These are phyloP conservation scores for Clarias gariepinus DNA, from an alignment of 2,113 vertebrate species.

Conservation along the genomic window DNA sequence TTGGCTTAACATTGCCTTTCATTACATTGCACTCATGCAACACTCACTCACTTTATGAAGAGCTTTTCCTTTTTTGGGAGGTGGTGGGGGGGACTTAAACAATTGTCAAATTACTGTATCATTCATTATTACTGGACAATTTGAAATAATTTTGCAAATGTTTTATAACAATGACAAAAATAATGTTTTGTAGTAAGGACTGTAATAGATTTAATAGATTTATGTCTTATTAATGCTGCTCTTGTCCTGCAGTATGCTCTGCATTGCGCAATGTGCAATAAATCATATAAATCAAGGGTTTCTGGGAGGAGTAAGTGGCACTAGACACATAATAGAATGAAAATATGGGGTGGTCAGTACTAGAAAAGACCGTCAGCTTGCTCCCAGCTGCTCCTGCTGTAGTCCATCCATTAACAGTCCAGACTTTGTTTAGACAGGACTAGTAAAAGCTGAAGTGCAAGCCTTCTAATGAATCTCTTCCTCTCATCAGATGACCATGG, in stretches of 20 bases:
- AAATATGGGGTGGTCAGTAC: slow-evolving; percentile 4
- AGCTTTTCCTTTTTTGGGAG: slow-evolving; percentile 24
- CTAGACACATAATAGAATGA: neutral
- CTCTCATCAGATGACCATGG: slow-evolving; percentile 48
- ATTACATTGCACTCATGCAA: slow-evolving; percentile 53
- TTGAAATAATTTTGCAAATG: neutral
- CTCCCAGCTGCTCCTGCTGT: slow-evolving; percentile 39
- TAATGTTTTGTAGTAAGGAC: neutral
- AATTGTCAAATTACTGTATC: neutral
- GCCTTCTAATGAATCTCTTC: slow-evolving; percentile 54
- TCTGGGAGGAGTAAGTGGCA: neutral
- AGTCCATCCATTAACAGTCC: slow-evolving; percentile 35
- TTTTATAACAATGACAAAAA: neutral
- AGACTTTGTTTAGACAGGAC: slow-evolving; percentile 40
- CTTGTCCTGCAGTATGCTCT: neutral
- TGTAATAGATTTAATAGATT: neutral
- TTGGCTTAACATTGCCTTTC: slow-evolving; percentile 60
- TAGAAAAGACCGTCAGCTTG: neutral
- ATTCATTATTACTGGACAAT: neutral
- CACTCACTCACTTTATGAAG: slow-evolving; percentile 14
- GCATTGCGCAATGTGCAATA: neutral
- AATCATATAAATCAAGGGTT: neutral
- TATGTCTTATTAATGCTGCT: neutral
- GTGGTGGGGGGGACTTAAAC: neutral
- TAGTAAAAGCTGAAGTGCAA: slow-evolving; percentile 36